Evolutionary conservation across 2,888 invertebrate species (phyloP).

Genomic region (Scaptomyza flava): DNA sequence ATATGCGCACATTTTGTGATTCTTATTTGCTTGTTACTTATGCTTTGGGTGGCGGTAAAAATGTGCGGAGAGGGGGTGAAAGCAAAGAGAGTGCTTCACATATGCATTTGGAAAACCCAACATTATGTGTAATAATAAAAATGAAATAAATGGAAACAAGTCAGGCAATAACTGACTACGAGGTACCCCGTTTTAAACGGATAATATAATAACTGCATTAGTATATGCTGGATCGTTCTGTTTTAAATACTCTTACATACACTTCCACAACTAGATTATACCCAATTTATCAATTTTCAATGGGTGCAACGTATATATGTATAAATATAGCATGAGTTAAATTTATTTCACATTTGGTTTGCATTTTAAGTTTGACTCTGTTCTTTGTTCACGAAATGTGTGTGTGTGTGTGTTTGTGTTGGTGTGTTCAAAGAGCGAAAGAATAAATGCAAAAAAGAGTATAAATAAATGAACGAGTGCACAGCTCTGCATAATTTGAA

Average conservation of each 20-base stretch:
- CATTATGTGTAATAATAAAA: slow-evolving; percentile 39
- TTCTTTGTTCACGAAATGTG: slow-evolving; percentile 31
- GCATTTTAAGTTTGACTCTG: slow-evolving; percentile 54
- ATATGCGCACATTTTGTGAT: slow-evolving; percentile 65
- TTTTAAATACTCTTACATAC: too few species aligned
- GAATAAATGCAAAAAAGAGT: slow-evolving; percentile 52
- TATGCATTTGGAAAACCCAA: slow-evolving; percentile 44
- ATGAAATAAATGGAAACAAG: slow-evolving; percentile 20
- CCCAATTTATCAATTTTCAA: not conserved
- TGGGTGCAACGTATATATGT: not conserved
- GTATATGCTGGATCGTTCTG: too few species aligned
- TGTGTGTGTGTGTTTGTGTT: slow-evolving; percentile 1
- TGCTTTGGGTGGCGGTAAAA: slow-evolving; percentile 6
- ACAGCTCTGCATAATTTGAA: slow-evolving; percentile 34
- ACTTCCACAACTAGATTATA: not conserved
- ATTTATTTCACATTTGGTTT: slow-evolving; percentile 64
- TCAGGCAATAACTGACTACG: not conserved
- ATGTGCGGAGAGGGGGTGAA: not conserved
- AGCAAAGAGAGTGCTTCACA: not conserved
- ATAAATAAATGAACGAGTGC: slow-evolving; percentile 60
- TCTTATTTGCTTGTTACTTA: slow-evolving; percentile 62
- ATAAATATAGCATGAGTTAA: slow-evolving; percentile 47
- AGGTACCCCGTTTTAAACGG: not conserved
- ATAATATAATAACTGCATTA: not conserved
- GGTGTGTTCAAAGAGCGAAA: slow-evolving; percentile 36